phyloP scores from a whole-genome alignment of 2,797 vertebrate genomes.

The Helarctos malayanus region DNA sequence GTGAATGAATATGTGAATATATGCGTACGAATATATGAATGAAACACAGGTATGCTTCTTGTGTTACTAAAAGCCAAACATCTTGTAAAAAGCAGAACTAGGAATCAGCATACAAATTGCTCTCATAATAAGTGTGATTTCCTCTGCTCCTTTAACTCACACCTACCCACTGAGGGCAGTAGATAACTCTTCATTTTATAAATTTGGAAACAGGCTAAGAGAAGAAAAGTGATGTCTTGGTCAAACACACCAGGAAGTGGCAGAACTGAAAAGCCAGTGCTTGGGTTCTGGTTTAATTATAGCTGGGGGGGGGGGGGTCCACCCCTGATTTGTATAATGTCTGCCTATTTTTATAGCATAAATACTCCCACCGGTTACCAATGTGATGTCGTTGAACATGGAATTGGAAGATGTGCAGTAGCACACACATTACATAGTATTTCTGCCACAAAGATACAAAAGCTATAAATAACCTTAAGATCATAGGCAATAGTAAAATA shows the following conservation, averaged over 20 bases:
- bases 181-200: neutral
- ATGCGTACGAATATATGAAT: neutral
- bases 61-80: slow-evolving; percentile 24
- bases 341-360: neutral
- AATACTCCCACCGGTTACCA: neutral
- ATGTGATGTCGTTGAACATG: neutral
- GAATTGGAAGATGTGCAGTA: neutral
- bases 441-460: neutral
- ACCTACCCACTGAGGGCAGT: neutral
- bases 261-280: slow-evolving; percentile 12
- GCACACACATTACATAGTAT: neutral
- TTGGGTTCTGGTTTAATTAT: slow-evolving; percentile 12
- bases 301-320: neutral
- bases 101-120: neutral
- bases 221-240: neutral
- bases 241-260: slow-evolving; percentile 5
- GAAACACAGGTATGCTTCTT: neutral
- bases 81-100: slow-evolving; percentile 46
- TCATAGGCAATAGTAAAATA: neutral
- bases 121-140: neutral
- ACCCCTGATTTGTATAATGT: neutral
- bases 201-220: neutral
- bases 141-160: neutral
- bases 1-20: neutral
- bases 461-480: neutral